Evolutionary conservation across 2,797 vertebrate species (phyloP), one percentile per base, ranked within the genome.

Genomic region (Apogon talboti): DNA sequence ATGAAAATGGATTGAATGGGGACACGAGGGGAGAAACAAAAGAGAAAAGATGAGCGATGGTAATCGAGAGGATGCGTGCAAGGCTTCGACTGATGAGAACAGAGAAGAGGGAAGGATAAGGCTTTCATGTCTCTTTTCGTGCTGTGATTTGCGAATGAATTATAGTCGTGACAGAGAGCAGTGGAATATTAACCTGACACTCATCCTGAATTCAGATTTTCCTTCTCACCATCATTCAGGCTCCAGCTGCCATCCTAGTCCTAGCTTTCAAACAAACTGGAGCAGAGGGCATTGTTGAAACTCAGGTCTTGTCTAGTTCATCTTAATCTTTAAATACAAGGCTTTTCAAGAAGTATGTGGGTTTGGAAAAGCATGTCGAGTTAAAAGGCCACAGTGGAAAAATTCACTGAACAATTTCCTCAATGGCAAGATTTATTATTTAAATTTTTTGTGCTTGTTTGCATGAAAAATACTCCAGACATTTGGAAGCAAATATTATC

Each of bases 1-100:
- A 90, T 86, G 84, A 85, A 90, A 87, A 88, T 81, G 85, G 84
- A 81, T 81, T 87, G 89, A 89, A 89, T 87, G 85, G 85, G 84
- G 82, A 82, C 88, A 85, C 58, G 67, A 72, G 71, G 58, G 78
- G 64, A 74, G 80, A 88, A 86, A 81, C 76, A 88, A 89, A 90
- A 83, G 86, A 70, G 81, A 48, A 82, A 83, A 83, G 83, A 85
- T 86, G 86, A 89, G 82, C 76, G 84, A 90, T 87, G 85, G 85
- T 85, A 90, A 90, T 91, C 83, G 83, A 84, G 82, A 85, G 77
- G 81, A 88, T 84, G 84, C 77, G 59, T 66, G 63, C 40, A 2
- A 68, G 60, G 78, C 79, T 51, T 44, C 51, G 11, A 41, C 75
- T 82, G 89, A 85, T 81, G 82, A 82, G 82, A 81, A 81, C 57